Evolutionary conservation across 1,140 invertebrate species (phyloP).

Genomic region (Reticulitermes speratus): DNA sequence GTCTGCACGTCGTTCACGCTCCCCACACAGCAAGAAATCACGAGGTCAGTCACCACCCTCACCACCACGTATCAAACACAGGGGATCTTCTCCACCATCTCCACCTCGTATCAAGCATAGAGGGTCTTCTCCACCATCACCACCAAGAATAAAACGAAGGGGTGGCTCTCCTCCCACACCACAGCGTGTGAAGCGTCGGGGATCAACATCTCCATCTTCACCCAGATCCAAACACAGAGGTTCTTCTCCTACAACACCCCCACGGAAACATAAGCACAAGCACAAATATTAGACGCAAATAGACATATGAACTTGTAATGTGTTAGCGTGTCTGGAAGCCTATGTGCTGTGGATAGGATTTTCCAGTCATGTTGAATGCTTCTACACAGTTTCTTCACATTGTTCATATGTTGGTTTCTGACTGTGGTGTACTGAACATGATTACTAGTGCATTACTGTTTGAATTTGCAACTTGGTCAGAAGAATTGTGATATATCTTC

Average conservation of each 20-base stretch:
- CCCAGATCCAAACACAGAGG: slow-evolving; percentile 49
- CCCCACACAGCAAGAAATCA: slow-evolving; percentile 29
- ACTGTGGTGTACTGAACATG: background rate
- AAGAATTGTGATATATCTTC: background rate
- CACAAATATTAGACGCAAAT: slow-evolving; percentile 39
- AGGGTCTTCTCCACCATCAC: slow-evolving; percentile 21
- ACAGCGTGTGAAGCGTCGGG: slow-evolving; percentile 49
- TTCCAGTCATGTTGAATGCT: background rate
- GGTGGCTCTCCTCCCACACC: slow-evolving; percentile 46
- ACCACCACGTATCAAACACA: slow-evolving; percentile 33
- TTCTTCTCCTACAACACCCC: slow-evolving; percentile 33
- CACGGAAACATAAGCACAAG: slow-evolving; percentile 54
- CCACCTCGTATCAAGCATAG: slow-evolving; percentile 24
- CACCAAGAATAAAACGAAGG: slow-evolving; percentile 24
- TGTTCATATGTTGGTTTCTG: background rate
- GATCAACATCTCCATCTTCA: slow-evolving; percentile 49
- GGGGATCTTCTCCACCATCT: slow-evolving; percentile 21
- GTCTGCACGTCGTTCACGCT: slow-evolving; percentile 32
- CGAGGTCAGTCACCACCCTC: slow-evolving; percentile 23
- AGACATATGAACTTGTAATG: too few relatives aligned
- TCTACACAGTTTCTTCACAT: background rate
- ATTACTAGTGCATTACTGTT: background rate
- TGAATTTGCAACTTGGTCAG: background rate
- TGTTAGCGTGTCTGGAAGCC: too few relatives aligned
- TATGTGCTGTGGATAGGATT: too few relatives aligned